Evolutionary conservation across 2,113 vertebrate species (phyloP).

Genomic region (Dermatemys mawii): DNA sequence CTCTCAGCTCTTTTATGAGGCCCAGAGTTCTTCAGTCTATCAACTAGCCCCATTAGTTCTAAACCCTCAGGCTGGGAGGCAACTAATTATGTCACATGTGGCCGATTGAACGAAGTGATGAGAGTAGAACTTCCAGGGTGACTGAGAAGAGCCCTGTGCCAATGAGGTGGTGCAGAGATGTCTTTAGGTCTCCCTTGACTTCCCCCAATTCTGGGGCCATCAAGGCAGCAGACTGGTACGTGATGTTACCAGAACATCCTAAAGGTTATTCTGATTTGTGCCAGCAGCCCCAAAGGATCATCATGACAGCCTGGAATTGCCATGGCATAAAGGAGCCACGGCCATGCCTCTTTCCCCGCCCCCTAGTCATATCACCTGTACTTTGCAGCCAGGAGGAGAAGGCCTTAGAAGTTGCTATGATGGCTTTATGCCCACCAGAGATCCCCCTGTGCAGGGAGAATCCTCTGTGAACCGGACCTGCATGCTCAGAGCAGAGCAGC

Average conservation of each 20-base stretch:
- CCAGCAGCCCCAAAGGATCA: not conserved
- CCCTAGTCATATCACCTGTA: not conserved
- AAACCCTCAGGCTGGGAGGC: no score
- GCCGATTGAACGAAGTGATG: not conserved
- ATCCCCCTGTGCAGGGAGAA: not conserved
- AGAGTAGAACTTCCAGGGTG: not conserved
- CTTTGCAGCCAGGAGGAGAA: not conserved
- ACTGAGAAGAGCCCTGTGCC: not conserved
- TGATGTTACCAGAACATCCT: not conserved
- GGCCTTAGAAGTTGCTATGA: not conserved
- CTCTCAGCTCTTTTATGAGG: no score
- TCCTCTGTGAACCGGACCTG: not conserved
- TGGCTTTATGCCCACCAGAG: not conserved
- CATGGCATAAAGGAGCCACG: not conserved
- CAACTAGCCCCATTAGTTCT: no score
- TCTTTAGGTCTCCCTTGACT: not conserved
- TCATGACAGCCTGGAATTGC: not conserved
- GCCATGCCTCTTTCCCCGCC: no score
- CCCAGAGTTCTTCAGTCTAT: no score
- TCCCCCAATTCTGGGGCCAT: not conserved
- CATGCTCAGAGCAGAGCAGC: not conserved
- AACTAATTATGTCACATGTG: no score
- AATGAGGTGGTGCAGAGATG: not conserved
- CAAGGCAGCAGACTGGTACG: not conserved
- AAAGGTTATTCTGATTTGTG: not conserved